Evolutionary conservation across 92 coral and sea anemone genomes (phyloP).

Genomic region (Epizoanthus rinbou): DNA sequence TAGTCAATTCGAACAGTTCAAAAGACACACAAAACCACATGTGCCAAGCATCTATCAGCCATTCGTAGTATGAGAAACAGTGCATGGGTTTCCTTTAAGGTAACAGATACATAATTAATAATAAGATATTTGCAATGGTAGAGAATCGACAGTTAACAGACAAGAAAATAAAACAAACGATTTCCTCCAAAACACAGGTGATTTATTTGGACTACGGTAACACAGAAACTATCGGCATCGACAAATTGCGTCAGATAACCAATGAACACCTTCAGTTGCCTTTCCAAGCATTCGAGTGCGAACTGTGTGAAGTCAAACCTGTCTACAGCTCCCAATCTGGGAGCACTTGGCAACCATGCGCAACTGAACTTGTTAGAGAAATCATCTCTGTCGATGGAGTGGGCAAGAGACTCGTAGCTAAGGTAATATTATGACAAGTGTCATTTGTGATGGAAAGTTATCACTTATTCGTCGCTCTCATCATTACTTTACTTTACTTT

Average conservation of each 20-base stretch:
- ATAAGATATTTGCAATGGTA: no score
- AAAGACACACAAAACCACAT: no score
- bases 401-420: conserved; percentile 78
- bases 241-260: conserved; percentile 56
- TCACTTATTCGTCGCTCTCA: no score
- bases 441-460: no score
- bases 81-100: no score
- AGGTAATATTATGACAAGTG: conserved; percentile 49
- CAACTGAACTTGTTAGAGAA: conserved; percentile 59
- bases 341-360: conserved; percentile 74
- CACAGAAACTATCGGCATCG: conserved; percentile 44
- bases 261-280: conserved; percentile 63
- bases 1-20: no score
- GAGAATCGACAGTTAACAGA: no score
- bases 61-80: no score
- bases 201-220: conserved; percentile 88
- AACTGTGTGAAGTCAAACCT: conserved; percentile 84
- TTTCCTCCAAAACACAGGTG: conserved; percentile 28
- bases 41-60: no score
- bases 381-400: conserved; percentile 41
- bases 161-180: not conserved
- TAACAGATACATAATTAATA: no score
- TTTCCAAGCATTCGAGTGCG: conserved; percentile 92
- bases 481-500: no score
- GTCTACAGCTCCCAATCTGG: conserved; percentile 57